phyloP scores from a whole-genome alignment of 2,888 invertebrate genomes.

The Heliconius charithonia region DNA sequence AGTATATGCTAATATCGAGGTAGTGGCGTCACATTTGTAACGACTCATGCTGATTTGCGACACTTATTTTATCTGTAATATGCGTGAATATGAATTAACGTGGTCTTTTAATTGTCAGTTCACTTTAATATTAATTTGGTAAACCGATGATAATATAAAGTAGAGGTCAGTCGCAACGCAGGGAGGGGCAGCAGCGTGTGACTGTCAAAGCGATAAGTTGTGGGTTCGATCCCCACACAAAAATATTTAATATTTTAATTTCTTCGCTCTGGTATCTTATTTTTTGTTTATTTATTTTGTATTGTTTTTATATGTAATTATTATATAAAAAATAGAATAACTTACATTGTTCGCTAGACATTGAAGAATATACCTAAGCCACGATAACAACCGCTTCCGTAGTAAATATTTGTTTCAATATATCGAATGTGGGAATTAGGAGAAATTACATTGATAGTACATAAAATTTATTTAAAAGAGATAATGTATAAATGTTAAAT shows the following conservation, averaged over 20 bases:
- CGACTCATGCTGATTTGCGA: conserved; percentile 4
- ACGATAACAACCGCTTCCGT: conserved; percentile 57
- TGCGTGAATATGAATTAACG: background rate
- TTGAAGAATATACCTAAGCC: conserved; percentile 30
- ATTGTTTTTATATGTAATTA: background rate
- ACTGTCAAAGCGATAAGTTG: too few species aligned
- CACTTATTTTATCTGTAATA: conserved; percentile 1
- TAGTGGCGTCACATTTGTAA: background rate
- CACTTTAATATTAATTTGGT: background rate
- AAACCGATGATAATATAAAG: background rate
- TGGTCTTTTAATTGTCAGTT: background rate
- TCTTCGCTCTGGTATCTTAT: too few species aligned
- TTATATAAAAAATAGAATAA: background rate
- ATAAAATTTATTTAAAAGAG: conserved; percentile 31
- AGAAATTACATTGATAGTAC: conserved; percentile 47
- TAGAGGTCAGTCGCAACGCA: too few species aligned
- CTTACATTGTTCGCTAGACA: conserved; percentile 6
- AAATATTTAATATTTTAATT: too few species aligned
- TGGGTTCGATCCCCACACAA: too few species aligned
- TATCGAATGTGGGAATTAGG: conserved; percentile 66
- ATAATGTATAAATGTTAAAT: conserved; percentile 17
- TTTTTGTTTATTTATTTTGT: too few species aligned
- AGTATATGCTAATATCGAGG: background rate
- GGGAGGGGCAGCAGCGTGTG: too few species aligned
- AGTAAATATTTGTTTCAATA: conserved; percentile 62